phyloP scores from a whole-genome alignment of 2,113 vertebrate species.

The Phrynosoma platyrhinos region DNA sequence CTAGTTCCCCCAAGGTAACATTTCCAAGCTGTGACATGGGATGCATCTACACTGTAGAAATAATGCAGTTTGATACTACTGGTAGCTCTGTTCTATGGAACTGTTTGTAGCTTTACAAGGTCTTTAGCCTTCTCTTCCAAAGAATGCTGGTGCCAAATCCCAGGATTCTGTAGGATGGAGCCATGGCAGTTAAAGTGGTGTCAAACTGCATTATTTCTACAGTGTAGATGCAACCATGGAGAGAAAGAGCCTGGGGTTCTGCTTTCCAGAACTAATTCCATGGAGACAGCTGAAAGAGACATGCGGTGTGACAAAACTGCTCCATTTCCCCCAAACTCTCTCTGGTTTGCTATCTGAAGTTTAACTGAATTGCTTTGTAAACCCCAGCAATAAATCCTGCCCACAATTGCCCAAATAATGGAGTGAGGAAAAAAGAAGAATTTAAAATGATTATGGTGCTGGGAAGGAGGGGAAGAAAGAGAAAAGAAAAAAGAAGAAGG shows the following conservation, averaged over 20 bases:
- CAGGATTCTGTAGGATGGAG: too few species aligned
- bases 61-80: too few species aligned
- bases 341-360: conserved; percentile 8
- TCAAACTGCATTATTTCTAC: too few species aligned
- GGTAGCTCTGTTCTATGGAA: too few species aligned
- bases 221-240: conserved; percentile 7
- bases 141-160: too few species aligned
- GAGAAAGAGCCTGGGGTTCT: neutral
- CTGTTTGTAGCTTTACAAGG: too few species aligned
- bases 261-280: neutral
- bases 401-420: conserved; percentile 56
- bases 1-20: too few species aligned
- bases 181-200: too few species aligned
- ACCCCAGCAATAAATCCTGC: conserved; percentile 51
- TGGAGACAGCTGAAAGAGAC: neutral
- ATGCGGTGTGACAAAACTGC: neutral
- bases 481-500: neutral
- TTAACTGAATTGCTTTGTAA: conserved; percentile 61
- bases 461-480: neutral
- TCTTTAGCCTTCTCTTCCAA: too few species aligned
- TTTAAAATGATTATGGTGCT: conserved; percentile 51
- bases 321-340: neutral
- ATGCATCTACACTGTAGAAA: too few species aligned
- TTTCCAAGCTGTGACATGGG: too few species aligned
- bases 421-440: conserved; percentile 47